Conservation (phyloP, 53 echinoderm and acorn worm species). For the Hippasteria phrygiana region DNA sequence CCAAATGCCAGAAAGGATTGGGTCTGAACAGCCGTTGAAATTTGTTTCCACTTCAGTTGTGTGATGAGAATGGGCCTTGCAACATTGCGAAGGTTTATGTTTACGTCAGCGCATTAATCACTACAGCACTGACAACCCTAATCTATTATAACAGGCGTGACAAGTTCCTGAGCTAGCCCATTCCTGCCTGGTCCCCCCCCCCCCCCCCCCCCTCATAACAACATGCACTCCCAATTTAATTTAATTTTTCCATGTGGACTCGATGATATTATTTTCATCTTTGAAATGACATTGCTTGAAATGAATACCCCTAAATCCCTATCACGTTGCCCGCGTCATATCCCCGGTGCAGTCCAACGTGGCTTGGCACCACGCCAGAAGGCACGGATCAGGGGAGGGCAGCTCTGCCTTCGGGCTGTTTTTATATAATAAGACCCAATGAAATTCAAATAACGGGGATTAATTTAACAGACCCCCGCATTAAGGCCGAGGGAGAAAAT, state of each 20-base stretch:
- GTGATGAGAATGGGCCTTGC: too few species aligned
- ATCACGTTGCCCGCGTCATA: slow-evolving; percentile 9
- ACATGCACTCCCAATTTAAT: slow-evolving; percentile 31
- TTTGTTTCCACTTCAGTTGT: too few species aligned
- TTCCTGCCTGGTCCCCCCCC: background rate
- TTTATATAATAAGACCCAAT: slow-evolving; percentile 50
- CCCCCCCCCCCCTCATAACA: slow-evolving; percentile 6
- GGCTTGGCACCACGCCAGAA: slow-evolving; percentile 48
- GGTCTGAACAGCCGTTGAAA: too few species aligned
- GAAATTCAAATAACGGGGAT: slow-evolving; percentile 37
- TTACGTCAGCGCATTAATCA: too few species aligned
- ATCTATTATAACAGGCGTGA: slow-evolving; percentile 7
- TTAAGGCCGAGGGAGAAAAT: slow-evolving; percentile 20
- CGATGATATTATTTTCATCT: slow-evolving; percentile 42
- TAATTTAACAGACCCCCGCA: background rate
- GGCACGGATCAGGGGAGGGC: background rate
- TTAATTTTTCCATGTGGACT: slow-evolving; percentile 17
- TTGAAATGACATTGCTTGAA: slow-evolving; percentile 45
- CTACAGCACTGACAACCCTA: background rate
- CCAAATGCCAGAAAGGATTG: too few species aligned
- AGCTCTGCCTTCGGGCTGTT: slow-evolving; percentile 29
- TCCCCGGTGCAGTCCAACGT: background rate
- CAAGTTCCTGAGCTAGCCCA: slow-evolving; percentile 1
- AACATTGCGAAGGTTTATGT: too few species aligned
- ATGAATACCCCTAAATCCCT: slow-evolving; percentile 39